Percentiles rank a stretch among this genome's conserved stretches.
Conservation (phyloP, 2,888 invertebrate species). For the Himalopsyche anomala region DNA sequence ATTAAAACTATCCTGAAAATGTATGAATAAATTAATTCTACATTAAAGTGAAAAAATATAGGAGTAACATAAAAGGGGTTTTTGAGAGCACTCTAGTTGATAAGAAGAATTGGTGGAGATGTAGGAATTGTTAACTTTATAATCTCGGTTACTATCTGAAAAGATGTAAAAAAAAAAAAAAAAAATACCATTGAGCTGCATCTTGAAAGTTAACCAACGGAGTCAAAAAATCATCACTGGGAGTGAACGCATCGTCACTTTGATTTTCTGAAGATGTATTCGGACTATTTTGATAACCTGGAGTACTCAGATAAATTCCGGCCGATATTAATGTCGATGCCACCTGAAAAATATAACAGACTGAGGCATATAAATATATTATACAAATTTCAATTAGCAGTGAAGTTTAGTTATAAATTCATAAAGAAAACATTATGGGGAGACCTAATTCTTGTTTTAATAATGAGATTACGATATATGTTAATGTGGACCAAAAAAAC, state of each 20-base stretch:
- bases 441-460: too few species aligned
- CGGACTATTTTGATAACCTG: conserved; percentile 69
- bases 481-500: too few species aligned
- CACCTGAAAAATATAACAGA: conserved; percentile 68
- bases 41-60: too few species aligned
- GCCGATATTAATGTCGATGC: conserved; percentile 70
- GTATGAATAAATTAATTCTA: too few species aligned
- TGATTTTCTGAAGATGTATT: conserved; percentile 32
- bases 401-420: too few species aligned
- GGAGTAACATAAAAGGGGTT: neutral
- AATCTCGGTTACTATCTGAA: too few species aligned
- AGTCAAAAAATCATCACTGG: conserved; percentile 52
- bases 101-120: too few species aligned
- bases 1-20: neutral
- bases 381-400: too few species aligned
- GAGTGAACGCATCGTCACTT: conserved; percentile 44
- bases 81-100: neutral
- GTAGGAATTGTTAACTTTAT: too few species aligned
- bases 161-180: neutral
- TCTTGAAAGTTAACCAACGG: conserved; percentile 53
- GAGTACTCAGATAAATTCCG: conserved; percentile 69
- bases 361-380: too few species aligned
- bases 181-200: conserved; percentile 16
- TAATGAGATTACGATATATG: too few species aligned
- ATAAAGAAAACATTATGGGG: too few species aligned